Base-by-base conservation (phyloP, 2,113 vertebrate species). In the Triplophysa dalaica region DNA sequence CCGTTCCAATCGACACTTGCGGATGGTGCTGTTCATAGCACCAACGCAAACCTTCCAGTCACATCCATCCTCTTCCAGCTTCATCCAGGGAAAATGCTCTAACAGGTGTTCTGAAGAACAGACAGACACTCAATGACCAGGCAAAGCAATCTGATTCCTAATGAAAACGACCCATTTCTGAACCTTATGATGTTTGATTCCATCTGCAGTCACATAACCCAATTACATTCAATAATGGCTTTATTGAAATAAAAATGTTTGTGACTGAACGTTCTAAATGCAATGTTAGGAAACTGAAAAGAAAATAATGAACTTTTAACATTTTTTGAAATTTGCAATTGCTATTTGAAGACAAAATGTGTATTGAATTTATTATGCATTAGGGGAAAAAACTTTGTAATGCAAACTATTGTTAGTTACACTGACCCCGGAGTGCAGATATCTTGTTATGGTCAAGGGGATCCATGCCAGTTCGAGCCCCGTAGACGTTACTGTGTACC, bases 41-140 rank as follows among this genome's bases (percentile, higher is more conserved):
- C 81, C 86, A 50, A 95, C 91, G 0, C 94, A 95, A 0, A 90
- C 84, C 85, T 93, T 93, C 93, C 94, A 96, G 74, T 92, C 90
- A 12, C 81, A 83, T 4, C 93, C 94, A 26, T 24, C 83, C 82
- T 94, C 93, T 0, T 79, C 85, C 0, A 96, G 87, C 78, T 93
- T 87, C 87, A 87, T 89, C 50, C 82, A 81, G 4, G 91, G 88
- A 64, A 89, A 95, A 79, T 70, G 88, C 7, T 93, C 91, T 64
- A 91, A 88, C 45, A 96, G 92, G 81, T 95, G 93, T 11, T 96
- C 94, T 96, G 70, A 29, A 54, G 75, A 87, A 85, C 21, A 84
- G 29, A 84, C 85, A 43, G 16, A 70, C 16, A 26, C 12, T 9
- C 33, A 22, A 77, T 77, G 50, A 54, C 14, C 7, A 14, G 50